Conservation (phyloP, 2,888 invertebrate genomes). For the Prosapia bicincta region DNA sequence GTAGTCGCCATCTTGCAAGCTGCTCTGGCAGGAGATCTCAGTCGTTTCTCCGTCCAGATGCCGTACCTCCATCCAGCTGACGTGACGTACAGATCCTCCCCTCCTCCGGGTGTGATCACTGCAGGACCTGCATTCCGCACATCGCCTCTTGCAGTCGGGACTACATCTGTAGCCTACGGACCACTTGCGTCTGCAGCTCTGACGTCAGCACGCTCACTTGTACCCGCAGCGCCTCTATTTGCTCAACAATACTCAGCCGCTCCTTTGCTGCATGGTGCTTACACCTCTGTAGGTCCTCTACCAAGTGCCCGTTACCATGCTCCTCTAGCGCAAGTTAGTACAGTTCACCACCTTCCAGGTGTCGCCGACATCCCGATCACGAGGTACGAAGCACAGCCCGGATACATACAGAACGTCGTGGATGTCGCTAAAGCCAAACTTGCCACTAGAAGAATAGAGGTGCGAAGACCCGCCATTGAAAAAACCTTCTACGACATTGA, state of each 20-base stretch:
- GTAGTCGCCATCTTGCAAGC: slow-evolving; percentile 42
- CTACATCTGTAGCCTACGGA: slow-evolving; percentile 26
- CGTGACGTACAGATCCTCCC: slow-evolving; percentile 49
- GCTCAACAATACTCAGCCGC: slow-evolving; percentile 10
- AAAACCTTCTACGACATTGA: slow-evolving; percentile 63
- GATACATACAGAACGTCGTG: slow-evolving; percentile 53
- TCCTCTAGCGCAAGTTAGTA: slow-evolving; percentile 34
- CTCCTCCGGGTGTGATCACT: slow-evolving; percentile 30
- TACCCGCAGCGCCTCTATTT: slow-evolving; percentile 15
- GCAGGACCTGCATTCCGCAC: slow-evolving; percentile 25
- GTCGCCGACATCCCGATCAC: slow-evolving; percentile 50
- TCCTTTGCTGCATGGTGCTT: slow-evolving; percentile 13
- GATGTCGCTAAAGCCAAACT: slow-evolving; percentile 57
- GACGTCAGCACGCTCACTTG: not conserved
- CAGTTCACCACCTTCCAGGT: slow-evolving; percentile 44
- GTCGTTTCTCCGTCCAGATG: slow-evolving; percentile 46
- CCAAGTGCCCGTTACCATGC: slow-evolving; percentile 22
- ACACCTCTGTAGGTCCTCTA: slow-evolving; percentile 11
- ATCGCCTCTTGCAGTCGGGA: slow-evolving; percentile 15
- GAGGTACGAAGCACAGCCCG: slow-evolving; percentile 51
- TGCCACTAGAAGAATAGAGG: slow-evolving; percentile 53
- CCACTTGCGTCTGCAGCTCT: slow-evolving; percentile 16
- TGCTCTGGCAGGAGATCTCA: slow-evolving; percentile 39
- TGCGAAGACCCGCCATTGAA: slow-evolving; percentile 58
- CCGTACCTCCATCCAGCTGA: slow-evolving; percentile 54